phyloP scores from a whole-genome alignment of 2,113 vertebrate species.

The Rhipidura dahli region DNA sequence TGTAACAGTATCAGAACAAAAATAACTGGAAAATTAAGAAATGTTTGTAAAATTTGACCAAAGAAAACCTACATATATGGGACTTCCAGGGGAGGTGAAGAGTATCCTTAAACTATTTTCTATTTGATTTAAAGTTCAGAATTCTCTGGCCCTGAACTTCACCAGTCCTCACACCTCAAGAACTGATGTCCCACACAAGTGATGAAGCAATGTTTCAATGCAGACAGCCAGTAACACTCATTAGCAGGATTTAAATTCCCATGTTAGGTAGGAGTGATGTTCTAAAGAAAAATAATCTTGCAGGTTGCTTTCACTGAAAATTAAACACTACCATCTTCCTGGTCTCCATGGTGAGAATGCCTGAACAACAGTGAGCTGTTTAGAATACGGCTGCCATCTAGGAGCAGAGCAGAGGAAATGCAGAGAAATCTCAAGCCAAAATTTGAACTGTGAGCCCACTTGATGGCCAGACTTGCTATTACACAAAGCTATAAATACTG shows the following conservation, averaged over 20 bases:
- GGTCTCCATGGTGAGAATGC: background rate
- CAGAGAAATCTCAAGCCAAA: background rate
- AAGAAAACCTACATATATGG: background rate
- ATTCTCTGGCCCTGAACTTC: background rate
- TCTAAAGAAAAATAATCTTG: background rate
- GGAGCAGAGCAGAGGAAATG: background rate
- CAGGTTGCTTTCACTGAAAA: background rate
- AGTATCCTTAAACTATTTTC: background rate
- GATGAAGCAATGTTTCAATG: background rate
- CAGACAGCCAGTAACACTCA: background rate
- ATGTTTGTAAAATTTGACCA: background rate
- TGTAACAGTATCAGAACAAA: background rate
- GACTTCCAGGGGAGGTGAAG: background rate
- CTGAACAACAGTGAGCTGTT: background rate
- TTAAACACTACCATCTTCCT: background rate
- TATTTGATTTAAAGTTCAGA: background rate
- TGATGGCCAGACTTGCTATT: background rate
- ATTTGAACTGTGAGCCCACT: background rate
- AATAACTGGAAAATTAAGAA: background rate
- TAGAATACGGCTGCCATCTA: constrained; percentile 31
- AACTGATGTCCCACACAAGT: background rate
- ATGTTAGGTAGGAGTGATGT: background rate
- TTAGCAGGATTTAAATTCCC: background rate
- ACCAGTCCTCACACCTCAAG: background rate
- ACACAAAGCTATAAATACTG: background rate